Conservation (phyloP, 1,140 invertebrate species). For the Papilio polyxenes region DNA sequence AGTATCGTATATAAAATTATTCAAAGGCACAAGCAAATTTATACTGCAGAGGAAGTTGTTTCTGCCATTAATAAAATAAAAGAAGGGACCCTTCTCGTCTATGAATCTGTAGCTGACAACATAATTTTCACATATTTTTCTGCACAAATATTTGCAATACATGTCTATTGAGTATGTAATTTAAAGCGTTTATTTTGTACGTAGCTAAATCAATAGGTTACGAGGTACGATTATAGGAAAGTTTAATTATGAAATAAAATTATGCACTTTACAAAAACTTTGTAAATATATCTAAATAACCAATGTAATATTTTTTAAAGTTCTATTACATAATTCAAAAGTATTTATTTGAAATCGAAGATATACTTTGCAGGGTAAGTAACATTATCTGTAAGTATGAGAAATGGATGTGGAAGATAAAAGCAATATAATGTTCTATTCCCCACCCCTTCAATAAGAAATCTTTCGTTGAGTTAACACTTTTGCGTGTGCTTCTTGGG, state of each 20-base stretch:
- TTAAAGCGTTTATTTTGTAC: too few relatives aligned
- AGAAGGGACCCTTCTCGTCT: neutral
- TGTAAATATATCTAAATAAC: too few relatives aligned
- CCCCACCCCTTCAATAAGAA: conserved; percentile 19
- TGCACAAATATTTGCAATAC: neutral
- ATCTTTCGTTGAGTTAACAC: conserved; percentile 6
- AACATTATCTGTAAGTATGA: conserved; percentile 19
- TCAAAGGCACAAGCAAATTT: neutral
- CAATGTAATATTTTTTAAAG: too few relatives aligned
- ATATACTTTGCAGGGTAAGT: neutral
- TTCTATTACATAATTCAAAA: neutral
- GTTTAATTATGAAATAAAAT: too few relatives aligned
- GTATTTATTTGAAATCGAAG: conserved; percentile 21
- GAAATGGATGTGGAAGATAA: conserved; percentile 11
- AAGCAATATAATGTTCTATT: conserved; percentile 13
- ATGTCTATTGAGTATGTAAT: too few relatives aligned
- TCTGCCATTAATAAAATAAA: conserved; percentile 3
- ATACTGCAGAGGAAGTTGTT: conserved; percentile 11
- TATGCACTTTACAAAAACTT: too few relatives aligned
- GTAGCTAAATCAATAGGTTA: too few relatives aligned
- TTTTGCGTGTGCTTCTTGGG: neutral
- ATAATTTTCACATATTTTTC: conserved; percentile 4
- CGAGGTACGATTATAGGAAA: too few relatives aligned
- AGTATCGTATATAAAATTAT: neutral
- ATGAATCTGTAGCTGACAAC: conserved; percentile 1